Base-by-base conservation (phyloP, 2,113 vertebrate genomes). In the Psammodynastes pulverulentus region DNA sequence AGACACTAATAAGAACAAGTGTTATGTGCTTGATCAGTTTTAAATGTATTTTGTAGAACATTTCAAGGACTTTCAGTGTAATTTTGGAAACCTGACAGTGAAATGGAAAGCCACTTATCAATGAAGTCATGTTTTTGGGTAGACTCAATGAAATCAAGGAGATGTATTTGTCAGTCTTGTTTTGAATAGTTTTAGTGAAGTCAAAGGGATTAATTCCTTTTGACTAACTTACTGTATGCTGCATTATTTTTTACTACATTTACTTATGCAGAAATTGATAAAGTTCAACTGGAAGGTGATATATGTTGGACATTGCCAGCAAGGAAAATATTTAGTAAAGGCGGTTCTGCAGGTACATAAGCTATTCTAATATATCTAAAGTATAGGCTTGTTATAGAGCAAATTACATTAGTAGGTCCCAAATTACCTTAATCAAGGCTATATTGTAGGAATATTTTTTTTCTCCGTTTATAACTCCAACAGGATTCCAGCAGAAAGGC, bases 1-100 rank as follows among this genome's bases (percentile, higher is more conserved):
- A 91, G 79, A 91, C 79, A 87, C 45, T 62, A 91, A 67, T 91
- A 51, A 67, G 54, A 85, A 90, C 51, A 91, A 91, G 54, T 91
- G 85, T 87, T 87, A 58, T 91, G 49, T 51, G 46, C 52, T 86
- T 86, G 90, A 86, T 91, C 84, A 62, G 26, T 91, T 85, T 87
- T 86, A 91, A 91, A 62, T 62, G 45, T 62, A 87, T 91, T 62
- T 91, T 34, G 43, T 91, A 91, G 86, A 91, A 87, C 84, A 62
- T 87, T 91, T 91, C 90, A 91, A 49, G 43, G 84, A 91, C 90
- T 86, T 62, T 49, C 46, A 43, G 56, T 91, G 10, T 52, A 24
- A 51, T 62, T 87, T 67, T 49, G 62, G 46, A 48, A 87, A 49
- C 46, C 17, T 67, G 29, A 87, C 54, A 67, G 48, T 87, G 13